Percentiles rank a stretch among this genome's conserved stretches.
phyloP scores from a whole-genome alignment of 2,113 vertebrate species.

The Delphinus delphis region DNA sequence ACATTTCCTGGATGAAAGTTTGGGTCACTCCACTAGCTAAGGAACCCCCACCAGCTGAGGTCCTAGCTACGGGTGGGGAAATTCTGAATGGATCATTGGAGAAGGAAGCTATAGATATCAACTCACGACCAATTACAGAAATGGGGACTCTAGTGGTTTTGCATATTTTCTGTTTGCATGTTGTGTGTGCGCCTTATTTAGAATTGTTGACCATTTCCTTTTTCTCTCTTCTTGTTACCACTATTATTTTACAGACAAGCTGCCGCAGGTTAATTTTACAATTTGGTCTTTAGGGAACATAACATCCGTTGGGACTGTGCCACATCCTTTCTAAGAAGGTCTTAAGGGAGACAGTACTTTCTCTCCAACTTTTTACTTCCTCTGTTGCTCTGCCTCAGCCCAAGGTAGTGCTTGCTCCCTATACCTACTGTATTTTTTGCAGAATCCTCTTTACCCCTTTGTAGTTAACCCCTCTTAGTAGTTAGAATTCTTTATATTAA shows the following conservation, averaged over 20 bases:
- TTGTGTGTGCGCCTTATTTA: rapidly evolving
- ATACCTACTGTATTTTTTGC: neutral
- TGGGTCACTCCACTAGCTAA: rapidly evolving
- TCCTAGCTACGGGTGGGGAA: rapidly evolving
- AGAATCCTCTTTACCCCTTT: neutral
- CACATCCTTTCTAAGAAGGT: neutral
- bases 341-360: no score
- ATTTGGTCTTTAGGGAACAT: neutral
- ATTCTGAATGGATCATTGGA: rapidly evolving
- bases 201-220: rapidly evolving
- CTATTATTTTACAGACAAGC: no score
- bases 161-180: rapidly evolving
- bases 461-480: neutral
- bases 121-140: rapidly evolving
- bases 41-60: rapidly evolving
- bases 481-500: no score
- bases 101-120: rapidly evolving
- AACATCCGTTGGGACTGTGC: rapidly evolving
- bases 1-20: neutral
- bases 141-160: neutral
- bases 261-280: neutral
- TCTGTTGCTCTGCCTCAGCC: rapidly evolving
- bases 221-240: no score
- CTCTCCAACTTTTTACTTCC: rapidly evolving
- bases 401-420: rapidly evolving